Conservation (phyloP, 2,888 invertebrate genomes). For the Agonopterix arenella region DNA sequence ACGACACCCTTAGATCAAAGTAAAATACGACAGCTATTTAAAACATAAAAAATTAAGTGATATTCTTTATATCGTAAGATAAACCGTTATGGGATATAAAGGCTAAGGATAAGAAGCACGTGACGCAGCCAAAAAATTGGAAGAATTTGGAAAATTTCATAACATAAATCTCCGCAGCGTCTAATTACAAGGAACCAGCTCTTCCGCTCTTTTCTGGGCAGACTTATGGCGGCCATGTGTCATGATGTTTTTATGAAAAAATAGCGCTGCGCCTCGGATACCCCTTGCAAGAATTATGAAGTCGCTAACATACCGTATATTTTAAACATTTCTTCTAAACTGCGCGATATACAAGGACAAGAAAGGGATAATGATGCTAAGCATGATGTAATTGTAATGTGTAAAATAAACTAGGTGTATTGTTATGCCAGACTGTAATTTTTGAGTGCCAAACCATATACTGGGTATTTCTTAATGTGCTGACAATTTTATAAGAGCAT, state of each 20-base stretch:
- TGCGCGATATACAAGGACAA: slow-evolving; percentile 8
- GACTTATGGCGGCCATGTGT: slow-evolving; percentile 68
- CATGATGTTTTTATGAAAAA: slow-evolving; percentile 66
- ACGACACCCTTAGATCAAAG: too few relatives aligned
- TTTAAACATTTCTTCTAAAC: slow-evolving; percentile 15
- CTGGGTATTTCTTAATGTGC: too few relatives aligned
- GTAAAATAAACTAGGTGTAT: too few relatives aligned
- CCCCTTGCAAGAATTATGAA: slow-evolving; percentile 41
- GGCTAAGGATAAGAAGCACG: slow-evolving; percentile 24
- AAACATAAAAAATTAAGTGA: too few relatives aligned
- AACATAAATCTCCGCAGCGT: slow-evolving; percentile 65
- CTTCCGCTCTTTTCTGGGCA: slow-evolving; percentile 52
- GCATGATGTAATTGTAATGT: too few relatives aligned
- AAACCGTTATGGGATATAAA: not conserved
- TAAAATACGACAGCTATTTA: too few relatives aligned
- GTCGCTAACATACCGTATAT: slow-evolving; percentile 28
- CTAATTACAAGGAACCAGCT: slow-evolving; percentile 68
- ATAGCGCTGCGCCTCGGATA: slow-evolving; percentile 35
- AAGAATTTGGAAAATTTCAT: slow-evolving; percentile 62
- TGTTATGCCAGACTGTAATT: too few relatives aligned
- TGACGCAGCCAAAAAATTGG: slow-evolving; percentile 58
- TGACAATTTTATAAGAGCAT: too few relatives aligned
- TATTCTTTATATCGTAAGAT: too few relatives aligned
- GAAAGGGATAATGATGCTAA: too few relatives aligned
- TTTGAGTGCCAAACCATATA: too few relatives aligned